These are phyloP conservation scores for Theretra japonica DNA, from an alignment of 2,888 invertebrate genomes.

Conservation along the genomic window DNA sequence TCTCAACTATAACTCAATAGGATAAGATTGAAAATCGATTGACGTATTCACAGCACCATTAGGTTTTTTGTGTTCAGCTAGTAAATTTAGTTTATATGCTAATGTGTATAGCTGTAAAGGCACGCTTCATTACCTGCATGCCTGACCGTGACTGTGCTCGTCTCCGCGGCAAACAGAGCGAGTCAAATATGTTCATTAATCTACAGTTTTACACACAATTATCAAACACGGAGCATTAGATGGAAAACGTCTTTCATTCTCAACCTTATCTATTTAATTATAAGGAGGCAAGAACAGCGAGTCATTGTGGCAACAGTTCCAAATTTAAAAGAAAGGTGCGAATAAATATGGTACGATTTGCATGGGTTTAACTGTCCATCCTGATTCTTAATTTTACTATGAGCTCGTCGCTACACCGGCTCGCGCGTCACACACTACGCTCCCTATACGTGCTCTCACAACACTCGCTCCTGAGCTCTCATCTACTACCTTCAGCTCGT, in stretches of 20 bases:
- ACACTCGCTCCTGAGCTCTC: constrained; percentile 15
- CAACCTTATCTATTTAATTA: not conserved
- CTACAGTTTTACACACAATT: constrained; percentile 25
- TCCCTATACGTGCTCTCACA: constrained; percentile 3
- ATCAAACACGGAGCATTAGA: constrained; percentile 8
- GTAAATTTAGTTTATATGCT: constrained; percentile 27
- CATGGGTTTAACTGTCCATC: not conserved
- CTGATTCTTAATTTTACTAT: not conserved
- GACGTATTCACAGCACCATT: not conserved
- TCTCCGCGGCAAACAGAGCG: constrained; percentile 31
- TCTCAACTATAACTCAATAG: not conserved
- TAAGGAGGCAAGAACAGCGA: constrained; percentile 7
- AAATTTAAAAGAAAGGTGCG: constrained; percentile 22
- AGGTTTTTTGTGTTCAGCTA: constrained; percentile 19
- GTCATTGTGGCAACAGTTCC: constrained; percentile 20
- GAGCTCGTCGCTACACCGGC: constrained; percentile 8
- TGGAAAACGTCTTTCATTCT: not conserved
- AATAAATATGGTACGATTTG: constrained; percentile 1
- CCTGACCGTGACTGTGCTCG: constrained; percentile 30
- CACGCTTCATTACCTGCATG: constrained; percentile 23
- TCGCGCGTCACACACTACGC: constrained; percentile 10
- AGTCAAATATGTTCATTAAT: constrained; percentile 30
- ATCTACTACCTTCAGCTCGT: constrained; percentile 12
- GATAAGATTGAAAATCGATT: not conserved
- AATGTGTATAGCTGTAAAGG: constrained; percentile 24